Base-by-base conservation (phyloP, 2,888 invertebrate genomes). In the Meganola albula region DNA sequence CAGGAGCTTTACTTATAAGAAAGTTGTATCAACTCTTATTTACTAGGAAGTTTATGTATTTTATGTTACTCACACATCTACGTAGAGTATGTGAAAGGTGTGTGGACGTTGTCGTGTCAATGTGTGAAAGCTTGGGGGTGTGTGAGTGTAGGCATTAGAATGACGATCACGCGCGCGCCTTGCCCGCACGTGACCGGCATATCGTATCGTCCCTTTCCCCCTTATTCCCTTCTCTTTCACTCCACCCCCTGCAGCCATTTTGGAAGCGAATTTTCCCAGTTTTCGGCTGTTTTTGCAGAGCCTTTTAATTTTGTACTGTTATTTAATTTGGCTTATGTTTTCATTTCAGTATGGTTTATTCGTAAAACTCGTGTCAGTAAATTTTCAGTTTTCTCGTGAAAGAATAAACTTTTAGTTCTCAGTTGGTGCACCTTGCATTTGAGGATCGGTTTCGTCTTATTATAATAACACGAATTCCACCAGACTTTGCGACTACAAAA, bases 131-230 rank as follows among this genome's bases (percentile, higher is more conserved):
- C 60, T 48, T 52, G 59, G 60, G 66, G 63, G 64, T 69, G 72
- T 75, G 75, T 78, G 80, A 65, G 77, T 72, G 72, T 70, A 54
- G 54, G 62, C 75, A 83, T 86, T 82, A 80, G 83, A 69, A 84
- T 82, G 83, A 67, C 64, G 64, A 75, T 74, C 82, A 83, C 85
- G 84, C 78, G 77, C 82, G 76, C 73, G 80, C 79, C 77, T 77
- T 69, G 75, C 76, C 77, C 71, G 73, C 58, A 85, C 87, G 87
- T 87, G 87, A 87, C 85, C 68, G 68, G 85, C 85, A 87, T 87
- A 70, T 72, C 77, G 74, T 73, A 78, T 72, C 76, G 74, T 78
- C 82, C 79, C 73, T 78, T 79, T 77, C 77, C 79, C 80, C 76
- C 63, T 67, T 73, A 61, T 58, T 70, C 27, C 72, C 63, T 61